phyloP scores from a whole-genome alignment of 2,888 invertebrate species.

The Limnephilus lunatus region DNA sequence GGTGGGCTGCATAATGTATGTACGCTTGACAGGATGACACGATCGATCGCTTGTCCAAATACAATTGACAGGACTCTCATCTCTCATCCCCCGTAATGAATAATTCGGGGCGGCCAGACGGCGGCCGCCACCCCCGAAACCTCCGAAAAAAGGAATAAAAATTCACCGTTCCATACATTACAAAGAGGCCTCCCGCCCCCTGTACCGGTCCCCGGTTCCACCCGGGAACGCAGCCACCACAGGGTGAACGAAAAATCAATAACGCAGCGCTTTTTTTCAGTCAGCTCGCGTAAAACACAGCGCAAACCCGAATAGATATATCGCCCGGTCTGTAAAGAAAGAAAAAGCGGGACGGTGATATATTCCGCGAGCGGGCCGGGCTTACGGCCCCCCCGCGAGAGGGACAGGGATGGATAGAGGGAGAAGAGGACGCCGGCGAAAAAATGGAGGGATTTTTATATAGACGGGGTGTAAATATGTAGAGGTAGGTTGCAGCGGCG shows the following conservation, averaged over 20 bases:
- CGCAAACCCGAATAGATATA: conserved; percentile 63
- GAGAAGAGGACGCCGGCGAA: conserved; percentile 64
- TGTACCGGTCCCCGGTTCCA: neutral
- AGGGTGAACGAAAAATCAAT: conserved; percentile 75
- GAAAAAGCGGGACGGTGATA: conserved; percentile 65
- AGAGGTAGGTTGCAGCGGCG: conserved; percentile 66
- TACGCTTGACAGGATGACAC: conserved; percentile 14
- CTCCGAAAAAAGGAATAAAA: conserved; percentile 59
- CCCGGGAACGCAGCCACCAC: conserved; percentile 62
- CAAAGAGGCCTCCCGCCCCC: conserved; percentile 60
- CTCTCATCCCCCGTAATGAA: conserved; percentile 57
- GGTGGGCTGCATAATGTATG: neutral
- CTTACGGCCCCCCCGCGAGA: conserved; percentile 28
- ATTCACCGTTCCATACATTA: conserved; percentile 62
- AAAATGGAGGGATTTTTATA: conserved; percentile 67
- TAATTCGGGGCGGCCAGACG: conserved; percentile 66
- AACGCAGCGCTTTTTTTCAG: conserved; percentile 79
- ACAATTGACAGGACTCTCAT: conserved; percentile 55
- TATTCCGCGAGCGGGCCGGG: conserved; percentile 57
- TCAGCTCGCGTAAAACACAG: conserved; percentile 75
- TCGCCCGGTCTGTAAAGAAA: conserved; percentile 64
- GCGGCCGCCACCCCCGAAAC: conserved; percentile 58
- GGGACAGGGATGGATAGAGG: conserved; percentile 59
- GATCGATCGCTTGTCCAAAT: conserved; percentile 50
- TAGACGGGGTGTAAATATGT: conserved; percentile 66